Percentiles rank a stretch among this genome's conserved stretches.
Evolutionary conservation across 2,113 vertebrate genomes (phyloP).

Genomic region (Sinocyclocheilus maitianheensis): DNA sequence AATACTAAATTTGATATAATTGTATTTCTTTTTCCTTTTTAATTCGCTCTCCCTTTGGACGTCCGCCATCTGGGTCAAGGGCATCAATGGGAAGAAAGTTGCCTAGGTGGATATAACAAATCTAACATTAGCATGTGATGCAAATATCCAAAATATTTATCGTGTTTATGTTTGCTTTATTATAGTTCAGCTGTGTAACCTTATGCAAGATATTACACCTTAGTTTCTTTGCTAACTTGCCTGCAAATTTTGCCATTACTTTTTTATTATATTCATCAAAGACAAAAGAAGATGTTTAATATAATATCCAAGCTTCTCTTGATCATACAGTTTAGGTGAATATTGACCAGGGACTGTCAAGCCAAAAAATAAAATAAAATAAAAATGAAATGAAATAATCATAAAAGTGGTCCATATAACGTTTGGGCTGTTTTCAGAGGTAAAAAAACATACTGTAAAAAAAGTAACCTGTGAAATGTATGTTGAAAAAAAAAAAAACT

Average conservation of each 20-base stretch:
- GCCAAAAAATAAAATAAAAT: neutral
- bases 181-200: neutral
- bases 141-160: neutral
- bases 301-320: neutral
- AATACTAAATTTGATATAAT: slow-evolving; percentile 78
- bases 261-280: neutral
- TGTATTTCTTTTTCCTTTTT: slow-evolving; percentile 68
- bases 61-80: slow-evolving; percentile 78
- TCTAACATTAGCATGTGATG: slow-evolving; percentile 1
- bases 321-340: neutral
- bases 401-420: neutral
- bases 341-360: neutral
- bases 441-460: neutral
- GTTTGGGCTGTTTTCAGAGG: neutral
- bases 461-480: too few relatives aligned
- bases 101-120: slow-evolving; percentile 56
- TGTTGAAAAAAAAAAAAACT: too few relatives aligned
- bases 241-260: neutral
- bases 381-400: neutral
- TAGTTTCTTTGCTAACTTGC: neutral
- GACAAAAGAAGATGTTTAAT: neutral
- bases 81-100: slow-evolving; percentile 63
- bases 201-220: neutral
- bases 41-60: slow-evolving; percentile 72
- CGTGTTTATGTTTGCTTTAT: slow-evolving; percentile 1